Evolutionary conservation across 2,888 invertebrate genomes (phyloP).

Genomic region (Folsomia candida): DNA sequence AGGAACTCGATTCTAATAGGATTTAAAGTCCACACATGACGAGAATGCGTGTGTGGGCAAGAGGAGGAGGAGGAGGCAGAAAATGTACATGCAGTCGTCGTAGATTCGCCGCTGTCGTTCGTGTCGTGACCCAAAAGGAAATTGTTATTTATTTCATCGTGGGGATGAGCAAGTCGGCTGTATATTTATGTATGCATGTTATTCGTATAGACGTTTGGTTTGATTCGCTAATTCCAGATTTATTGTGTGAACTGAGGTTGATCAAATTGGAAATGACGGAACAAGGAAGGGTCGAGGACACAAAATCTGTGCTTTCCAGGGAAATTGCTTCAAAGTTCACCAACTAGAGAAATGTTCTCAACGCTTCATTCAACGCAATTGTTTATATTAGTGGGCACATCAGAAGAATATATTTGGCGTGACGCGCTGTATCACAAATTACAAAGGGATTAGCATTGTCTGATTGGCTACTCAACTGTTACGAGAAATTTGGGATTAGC

Average conservation of each 20-base stretch:
- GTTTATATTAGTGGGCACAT: neutral
- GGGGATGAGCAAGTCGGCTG: no score
- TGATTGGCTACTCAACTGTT: constrained; percentile 26
- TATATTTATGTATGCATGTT: no score
- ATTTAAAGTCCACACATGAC: no score
- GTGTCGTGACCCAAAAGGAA: no score
- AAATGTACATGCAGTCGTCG: no score
- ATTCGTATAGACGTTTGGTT: no score
- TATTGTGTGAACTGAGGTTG: neutral
- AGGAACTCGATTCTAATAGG: no score
- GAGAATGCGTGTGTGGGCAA: no score
- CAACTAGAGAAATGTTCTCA: no score
- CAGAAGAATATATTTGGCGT: neutral
- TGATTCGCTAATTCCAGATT: neutral
- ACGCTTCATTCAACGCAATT: constrained; percentile 1
- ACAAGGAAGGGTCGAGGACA: neutral
- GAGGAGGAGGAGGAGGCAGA: no score
- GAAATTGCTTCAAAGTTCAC: neutral
- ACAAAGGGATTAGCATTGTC: constrained; percentile 22
- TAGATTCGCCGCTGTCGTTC: no score
- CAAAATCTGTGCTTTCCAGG: neutral
- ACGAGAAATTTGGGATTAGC: constrained; percentile 11
- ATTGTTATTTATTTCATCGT: no score
- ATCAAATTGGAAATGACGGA: neutral
- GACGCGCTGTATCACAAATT: constrained; percentile 30